A percentile compares a stretch with the other conserved stretches of the same genome.
Conservation (phyloP, 2,888 invertebrate species). For the Plebejus melissa region DNA sequence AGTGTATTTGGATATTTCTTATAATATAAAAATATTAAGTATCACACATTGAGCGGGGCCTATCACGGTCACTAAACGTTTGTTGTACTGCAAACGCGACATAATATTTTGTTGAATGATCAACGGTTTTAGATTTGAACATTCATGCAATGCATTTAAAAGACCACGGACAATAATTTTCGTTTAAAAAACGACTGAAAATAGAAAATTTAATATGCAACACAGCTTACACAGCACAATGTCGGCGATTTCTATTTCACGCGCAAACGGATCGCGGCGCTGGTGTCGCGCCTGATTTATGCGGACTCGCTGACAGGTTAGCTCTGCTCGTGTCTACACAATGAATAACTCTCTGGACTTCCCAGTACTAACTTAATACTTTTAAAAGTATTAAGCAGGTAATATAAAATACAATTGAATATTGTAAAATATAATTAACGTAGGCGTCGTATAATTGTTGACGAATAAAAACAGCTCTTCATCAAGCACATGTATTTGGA, state of each 20-base stretch:
- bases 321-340: conserved; percentile 34
- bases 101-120: neutral
- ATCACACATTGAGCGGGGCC: neutral
- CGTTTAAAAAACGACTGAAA: conserved; percentile 29
- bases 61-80: neutral
- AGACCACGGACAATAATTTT: conserved; percentile 22
- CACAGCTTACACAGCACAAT: conserved; percentile 33
- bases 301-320: conserved; percentile 39
- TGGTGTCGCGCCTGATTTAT: conserved; percentile 48
- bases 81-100: neutral
- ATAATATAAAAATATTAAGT: neutral
- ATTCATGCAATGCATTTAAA: conserved; percentile 18
- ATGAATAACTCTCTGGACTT: conserved; percentile 37
- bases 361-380: neutral
- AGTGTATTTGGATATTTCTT: neutral
- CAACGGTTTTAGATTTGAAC: neutral
- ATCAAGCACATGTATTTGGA: neutral
- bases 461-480: neutral
- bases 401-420: no score
- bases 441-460: neutral
- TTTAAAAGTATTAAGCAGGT: neutral
- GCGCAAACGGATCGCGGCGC: conserved; percentile 51
- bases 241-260: conserved; percentile 54
- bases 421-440: neutral
- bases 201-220: conserved; percentile 35